Evolutionary conservation across 1,140 invertebrate species (phyloP).

Genomic region (Aphis craccivora): DNA sequence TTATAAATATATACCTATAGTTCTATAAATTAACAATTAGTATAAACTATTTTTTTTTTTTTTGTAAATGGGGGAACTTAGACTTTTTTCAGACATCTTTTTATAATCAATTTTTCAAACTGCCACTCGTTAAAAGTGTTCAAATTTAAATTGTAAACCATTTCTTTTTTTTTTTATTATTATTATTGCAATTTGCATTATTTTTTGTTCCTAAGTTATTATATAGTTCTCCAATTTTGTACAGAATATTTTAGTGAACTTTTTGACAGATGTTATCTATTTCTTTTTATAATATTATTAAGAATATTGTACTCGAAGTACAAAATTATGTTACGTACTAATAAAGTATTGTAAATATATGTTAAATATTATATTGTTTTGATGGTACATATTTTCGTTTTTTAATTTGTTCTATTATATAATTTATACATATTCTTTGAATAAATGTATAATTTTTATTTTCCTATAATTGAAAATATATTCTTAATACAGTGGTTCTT

Average conservation of each 20-base stretch:
- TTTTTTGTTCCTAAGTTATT: constrained; percentile 57
- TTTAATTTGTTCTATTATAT: not conserved
- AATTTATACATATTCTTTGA: not conserved
- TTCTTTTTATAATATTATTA: constrained; percentile 56
- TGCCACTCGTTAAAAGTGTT: constrained; percentile 58
- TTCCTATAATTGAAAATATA: not conserved
- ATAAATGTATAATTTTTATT: not conserved
- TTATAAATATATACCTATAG: constrained; percentile 30
- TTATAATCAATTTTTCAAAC: constrained; percentile 55
- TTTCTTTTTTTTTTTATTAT: constrained; percentile 40
- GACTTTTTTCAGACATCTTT: constrained; percentile 42
- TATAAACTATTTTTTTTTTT: not conserved
- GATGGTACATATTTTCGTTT: not conserved
- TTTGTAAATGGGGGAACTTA: constrained; percentile 38
- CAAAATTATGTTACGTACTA: constrained; percentile 55
- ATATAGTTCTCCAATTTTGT: constrained; percentile 44
- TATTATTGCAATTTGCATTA: constrained; percentile 48
- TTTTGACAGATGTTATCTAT: constrained; percentile 50
- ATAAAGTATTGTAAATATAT: constrained; percentile 42
- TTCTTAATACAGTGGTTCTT: not conserved
- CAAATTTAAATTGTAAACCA: constrained; percentile 52
- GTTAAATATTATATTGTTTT: constrained; percentile 57
- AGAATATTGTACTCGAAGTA: constrained; percentile 31
- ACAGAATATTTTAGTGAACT: constrained; percentile 53
- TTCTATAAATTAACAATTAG: constrained; percentile 7